Base-by-base conservation (phyloP, 2,888 invertebrate genomes). In the Agrotis ipsilon region DNA sequence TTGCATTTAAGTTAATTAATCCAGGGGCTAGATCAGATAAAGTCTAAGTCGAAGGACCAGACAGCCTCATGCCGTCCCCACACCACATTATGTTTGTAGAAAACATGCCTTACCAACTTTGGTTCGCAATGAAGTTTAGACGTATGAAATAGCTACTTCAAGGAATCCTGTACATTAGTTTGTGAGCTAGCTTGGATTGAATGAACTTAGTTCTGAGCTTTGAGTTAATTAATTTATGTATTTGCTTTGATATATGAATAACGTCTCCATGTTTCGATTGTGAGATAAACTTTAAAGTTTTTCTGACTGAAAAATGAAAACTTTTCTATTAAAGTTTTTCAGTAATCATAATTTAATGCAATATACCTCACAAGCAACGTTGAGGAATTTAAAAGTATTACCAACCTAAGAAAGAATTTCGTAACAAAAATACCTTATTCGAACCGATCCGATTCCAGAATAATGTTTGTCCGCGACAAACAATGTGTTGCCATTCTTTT, bases 1-100 rank as follows among this genome's bases (percentile, higher is more conserved):
- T 95, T 96, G 95, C 96, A 94, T 95, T 95, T 94, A 94, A 95
- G 92, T 94, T 95, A 96, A 96, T 96, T 95, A 96, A 95, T 93
- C 94, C 91, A 87, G 85, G 82, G 89, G 86, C 89, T 91, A 90
- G 92, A 95, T 94, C 94, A 89, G 95, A 94, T 95, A 93, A 91
- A 92, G 90, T 92, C 92, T 89, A 88, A 87, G 87, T 90, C 87
- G 88, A 86, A 91, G 89, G 90, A 90, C 78, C 82, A 86, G 88
- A 86, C 86, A 49, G 55, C 60, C 72, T 81, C 63, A 74, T 71
- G 51, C 68, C 57, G 84, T 75, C 67, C 76, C 71, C 82, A 60
- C 68, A 78, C 82, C 78, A 78, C 77, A 80, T 84, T 74, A 86
- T 84, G 78, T 87, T 87, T 84, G 82, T 64, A 78, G 80, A 85